Conservation (phyloP, 92 coral and sea anemone genomes). For the Parazoanthus swiftii region DNA sequence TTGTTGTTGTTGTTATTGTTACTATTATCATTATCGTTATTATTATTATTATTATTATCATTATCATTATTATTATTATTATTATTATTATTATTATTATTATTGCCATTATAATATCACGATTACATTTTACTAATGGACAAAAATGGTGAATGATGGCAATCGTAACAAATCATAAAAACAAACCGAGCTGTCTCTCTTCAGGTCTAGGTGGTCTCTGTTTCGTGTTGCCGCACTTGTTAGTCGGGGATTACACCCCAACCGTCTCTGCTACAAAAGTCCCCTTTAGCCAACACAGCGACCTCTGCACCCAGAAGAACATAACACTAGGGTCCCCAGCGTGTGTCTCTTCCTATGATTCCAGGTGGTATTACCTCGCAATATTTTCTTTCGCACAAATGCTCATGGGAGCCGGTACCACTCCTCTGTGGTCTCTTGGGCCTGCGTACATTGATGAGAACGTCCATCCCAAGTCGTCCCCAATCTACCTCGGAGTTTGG, state of each 20-base stretch:
- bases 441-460: conserved; percentile 91
- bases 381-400: conserved; percentile 69
- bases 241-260: conserved; percentile 73
- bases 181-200: background rate
- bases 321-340: conserved; percentile 33
- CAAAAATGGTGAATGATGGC: no score
- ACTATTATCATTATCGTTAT: no score
- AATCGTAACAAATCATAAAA: no score
- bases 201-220: conserved; percentile 73
- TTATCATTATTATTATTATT: no score
- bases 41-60: no score
- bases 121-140: no score
- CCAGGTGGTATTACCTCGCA: conserved; percentile 68
- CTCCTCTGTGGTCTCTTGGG: conserved; percentile 78
- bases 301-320: conserved; percentile 48
- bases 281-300: conserved; percentile 33
- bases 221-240: conserved; percentile 72
- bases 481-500: conserved; percentile 70
- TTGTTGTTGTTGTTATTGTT: no score
- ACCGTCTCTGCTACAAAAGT: conserved; percentile 31
- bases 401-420: conserved; percentile 80
- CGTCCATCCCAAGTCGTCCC: conserved; percentile 84
- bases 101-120: no score
- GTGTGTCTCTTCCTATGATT: conserved; percentile 59
- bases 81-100: no score